Evolutionary conservation across 2,888 invertebrate species (phyloP), one percentile per base, ranked within the genome.

Genomic region (Siphonodentalium dalli): DNA sequence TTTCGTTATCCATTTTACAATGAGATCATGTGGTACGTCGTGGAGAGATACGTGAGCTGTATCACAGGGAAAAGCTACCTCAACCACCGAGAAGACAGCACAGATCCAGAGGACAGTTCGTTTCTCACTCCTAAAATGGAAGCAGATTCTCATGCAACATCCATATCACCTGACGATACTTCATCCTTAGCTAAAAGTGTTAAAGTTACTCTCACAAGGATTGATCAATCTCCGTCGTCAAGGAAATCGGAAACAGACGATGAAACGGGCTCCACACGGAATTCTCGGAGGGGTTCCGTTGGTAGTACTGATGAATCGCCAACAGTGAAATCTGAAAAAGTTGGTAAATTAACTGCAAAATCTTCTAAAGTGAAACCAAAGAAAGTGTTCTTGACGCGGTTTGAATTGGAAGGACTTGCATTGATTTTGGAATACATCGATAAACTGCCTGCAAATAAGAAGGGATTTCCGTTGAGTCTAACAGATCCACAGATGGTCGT

Each of bases 1-100:
- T 98, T 96, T 84, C 89, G 98, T 0, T 98, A 97, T 81, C 98
- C 98, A 0, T 97, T 96, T 84, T 98, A 94, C 83, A 93, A 93
- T 13, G 97, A 98, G 84, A 95, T 98, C 90, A 84, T 95, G 55
- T 98, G 98, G 96, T 98, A 97, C 83, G 94, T 96, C 34, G 83
- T 97, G 66, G 95, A 94, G 71, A 87, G 93, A 35, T 97, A 97
- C 82, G 92, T 96, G 29, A 88, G 88, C 68, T 91, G 92, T 51
- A 83, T 97, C 45, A 84, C 94, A 50, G 94, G 94, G 1, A 71
- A 69, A 23, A 61, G 69, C 6, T 73, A 73, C 61, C 61, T 78
- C 7, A 63, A 63, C 13, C 20, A 47, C n/a, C n/a, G n/a, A n/a
- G n/a, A n/a, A 0, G 41, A 64, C 61, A 50, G 65, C 66, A 40